phyloP scores from a whole-genome alignment of 1,140 invertebrate genomes.

The Portunus trituberculatus region DNA sequence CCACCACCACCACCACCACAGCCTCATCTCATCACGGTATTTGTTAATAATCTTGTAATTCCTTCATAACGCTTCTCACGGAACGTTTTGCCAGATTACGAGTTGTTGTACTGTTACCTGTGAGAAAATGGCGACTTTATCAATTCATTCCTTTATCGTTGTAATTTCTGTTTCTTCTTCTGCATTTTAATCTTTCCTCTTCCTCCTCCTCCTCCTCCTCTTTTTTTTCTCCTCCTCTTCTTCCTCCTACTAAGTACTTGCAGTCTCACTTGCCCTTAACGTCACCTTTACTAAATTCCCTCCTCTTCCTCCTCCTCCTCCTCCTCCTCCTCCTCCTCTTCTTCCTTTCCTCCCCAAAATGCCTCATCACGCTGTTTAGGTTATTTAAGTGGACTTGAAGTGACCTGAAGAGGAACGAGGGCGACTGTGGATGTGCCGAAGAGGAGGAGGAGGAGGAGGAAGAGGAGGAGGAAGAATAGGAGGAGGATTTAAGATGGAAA shows the following conservation, averaged over 20 bases:
- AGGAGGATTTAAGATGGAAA: background rate
- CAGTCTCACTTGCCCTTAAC: too few species aligned
- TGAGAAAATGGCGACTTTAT: background rate
- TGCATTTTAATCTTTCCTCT: background rate
- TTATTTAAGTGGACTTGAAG: constrained; percentile 23
- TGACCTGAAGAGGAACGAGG: background rate
- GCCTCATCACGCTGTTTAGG: background rate
- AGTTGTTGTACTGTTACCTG: too few species aligned
- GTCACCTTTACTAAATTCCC: background rate
- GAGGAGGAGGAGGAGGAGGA: constrained; percentile 16
- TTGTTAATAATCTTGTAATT: background rate
- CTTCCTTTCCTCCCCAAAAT: background rate
- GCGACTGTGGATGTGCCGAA: background rate
- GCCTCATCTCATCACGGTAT: too few species aligned
- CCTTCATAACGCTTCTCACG: background rate
- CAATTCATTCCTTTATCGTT: too few species aligned
- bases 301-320: background rate
- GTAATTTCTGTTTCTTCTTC: too few species aligned
- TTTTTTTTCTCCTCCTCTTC: background rate
- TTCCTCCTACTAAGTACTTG: background rate
- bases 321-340: constrained; percentile 2
- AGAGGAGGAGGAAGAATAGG: background rate
- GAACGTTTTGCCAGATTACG: too few species aligned
- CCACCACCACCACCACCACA: background rate
- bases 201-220: background rate